Conservation (phyloP, 2,113 vertebrate genomes). For the Tragelaphus strepsiceros region DNA sequence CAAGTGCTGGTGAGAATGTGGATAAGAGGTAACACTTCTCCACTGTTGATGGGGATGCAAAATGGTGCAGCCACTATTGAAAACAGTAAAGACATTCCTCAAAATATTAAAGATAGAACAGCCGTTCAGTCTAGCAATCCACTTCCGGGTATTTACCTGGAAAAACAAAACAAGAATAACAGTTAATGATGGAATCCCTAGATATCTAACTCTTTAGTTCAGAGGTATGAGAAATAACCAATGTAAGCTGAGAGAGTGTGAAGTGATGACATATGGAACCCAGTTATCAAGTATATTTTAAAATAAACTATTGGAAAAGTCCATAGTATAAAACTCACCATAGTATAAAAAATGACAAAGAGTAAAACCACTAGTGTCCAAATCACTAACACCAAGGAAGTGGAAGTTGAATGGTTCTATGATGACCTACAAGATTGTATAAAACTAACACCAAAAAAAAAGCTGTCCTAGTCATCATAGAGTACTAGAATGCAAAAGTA, state of each 20-base stretch:
- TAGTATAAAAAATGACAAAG: neutral
- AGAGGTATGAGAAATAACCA: neutral
- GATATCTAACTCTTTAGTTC: neutral
- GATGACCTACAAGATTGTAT: neutral
- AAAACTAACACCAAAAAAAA: neutral
- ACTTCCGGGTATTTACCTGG: neutral
- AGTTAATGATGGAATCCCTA: neutral
- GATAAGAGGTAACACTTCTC: neutral
- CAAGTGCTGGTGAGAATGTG: neutral
- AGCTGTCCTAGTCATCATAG: neutral
- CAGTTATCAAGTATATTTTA: neutral
- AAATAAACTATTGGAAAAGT: neutral
- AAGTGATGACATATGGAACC: neutral
- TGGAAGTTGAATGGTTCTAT: fast-evolving
- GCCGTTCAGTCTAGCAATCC: neutral
- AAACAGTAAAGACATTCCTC: neutral
- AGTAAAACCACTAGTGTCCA: neutral
- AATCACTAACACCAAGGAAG: neutral
- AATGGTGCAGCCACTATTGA: neutral
- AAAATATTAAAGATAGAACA: neutral
- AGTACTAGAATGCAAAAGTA: neutral
- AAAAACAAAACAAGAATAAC: neutral
- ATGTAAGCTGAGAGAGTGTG: neutral
- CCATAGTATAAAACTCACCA: too few relatives aligned
- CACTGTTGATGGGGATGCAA: neutral